Base-by-base conservation (phyloP, 2,797 vertebrate genomes). In the Lycodopsis pacificus region DNA sequence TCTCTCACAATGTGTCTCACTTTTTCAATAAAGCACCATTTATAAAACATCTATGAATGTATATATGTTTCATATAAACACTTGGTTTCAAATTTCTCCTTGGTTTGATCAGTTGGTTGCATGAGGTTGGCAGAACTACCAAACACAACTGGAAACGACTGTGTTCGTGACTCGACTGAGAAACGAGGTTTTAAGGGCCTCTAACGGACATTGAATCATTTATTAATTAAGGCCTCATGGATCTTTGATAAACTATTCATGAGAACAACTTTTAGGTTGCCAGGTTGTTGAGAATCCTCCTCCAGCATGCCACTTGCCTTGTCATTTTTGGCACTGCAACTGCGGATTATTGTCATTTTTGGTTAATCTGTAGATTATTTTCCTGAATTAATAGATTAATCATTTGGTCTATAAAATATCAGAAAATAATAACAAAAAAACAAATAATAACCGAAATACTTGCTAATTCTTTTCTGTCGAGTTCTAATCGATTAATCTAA, bases 251-350 rank as follows among this genome's bases (percentile, higher is more conserved):
- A 42, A 32, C 14, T 14, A 57, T 64, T 64, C 51, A 19, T 70
- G 42, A 27, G 6, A 61, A 48, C 2, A 36, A 9, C 0, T n/a
- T 80, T 30, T 44, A 32, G 72, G 63, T 76, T 72, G 56, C 44
- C 64, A 61, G 64, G 32, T 73, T 76, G 58, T 53, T 11, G 30
- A 40, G 65, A 76, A 62, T 53, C 73, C 36, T 53, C 69, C 27
- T 62, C 22, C 38, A 32, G 19, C 11, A 32, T 30, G 4, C 59
- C 17, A 44, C 27, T 44, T 30, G 57, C 19, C 20, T n/a, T 48
- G 19, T 48, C 48, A 9, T 49, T 49, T 20, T 49, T 49, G 19
- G 20, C 9, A 15, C 15, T 46, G 44, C 44, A 46, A 46, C 44
- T 46, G 15, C 15, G 17, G 15, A 46, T 46, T 19, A 46, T 46